Evolutionary conservation across 2,888 invertebrate genomes (phyloP), one percentile per base, ranked within the genome.

Genomic region (Alviniconcha strummeri): DNA sequence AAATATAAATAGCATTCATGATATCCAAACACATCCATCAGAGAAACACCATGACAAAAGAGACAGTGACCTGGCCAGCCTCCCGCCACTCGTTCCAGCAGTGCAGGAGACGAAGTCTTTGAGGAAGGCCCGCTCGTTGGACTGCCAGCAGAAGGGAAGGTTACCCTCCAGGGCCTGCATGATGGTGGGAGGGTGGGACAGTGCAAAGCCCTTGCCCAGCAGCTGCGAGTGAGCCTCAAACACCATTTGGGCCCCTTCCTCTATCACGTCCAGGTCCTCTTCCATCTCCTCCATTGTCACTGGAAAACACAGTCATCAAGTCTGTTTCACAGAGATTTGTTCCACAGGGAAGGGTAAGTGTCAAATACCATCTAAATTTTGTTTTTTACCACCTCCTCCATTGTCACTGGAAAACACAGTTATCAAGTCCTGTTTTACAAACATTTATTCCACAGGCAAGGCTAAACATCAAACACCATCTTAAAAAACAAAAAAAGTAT

Each of bases 101-200:
- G 96, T 96, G 84, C 98, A 97, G 64, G 96, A 95, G 80, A 99
- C 97, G 93, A 99, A 97, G 93, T 99, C 98, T 84, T 97, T 96
- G 82, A 99, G 95, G 93, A 99, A 99, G 87, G 97, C 96, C 8
- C 97, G 95, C 93, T 98, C 98, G 93, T 98, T 98, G 56, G 98
- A 97, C 91, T 97, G 96, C 88, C 94, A 94, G 88, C 94, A 94
- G 94, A 96, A 96, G 64, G 97, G 97, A 89, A 97, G 95, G 93
- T 96, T 96, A 13, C 98, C 98, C 92, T 98, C 98, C 85, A 98
- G 95, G 74, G 98, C 97, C 94, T 98, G 97, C 90, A 96, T 96
- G 81, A 99, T 96, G 19, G 97, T 96, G 1, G 98, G 97, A 0
- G 97, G 96, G 85, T 97, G 96, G 71, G 97, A 96, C 17, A 99